Conservation (phyloP, 2,888 invertebrate species). For the Eudasyphora cyanicolor region DNA sequence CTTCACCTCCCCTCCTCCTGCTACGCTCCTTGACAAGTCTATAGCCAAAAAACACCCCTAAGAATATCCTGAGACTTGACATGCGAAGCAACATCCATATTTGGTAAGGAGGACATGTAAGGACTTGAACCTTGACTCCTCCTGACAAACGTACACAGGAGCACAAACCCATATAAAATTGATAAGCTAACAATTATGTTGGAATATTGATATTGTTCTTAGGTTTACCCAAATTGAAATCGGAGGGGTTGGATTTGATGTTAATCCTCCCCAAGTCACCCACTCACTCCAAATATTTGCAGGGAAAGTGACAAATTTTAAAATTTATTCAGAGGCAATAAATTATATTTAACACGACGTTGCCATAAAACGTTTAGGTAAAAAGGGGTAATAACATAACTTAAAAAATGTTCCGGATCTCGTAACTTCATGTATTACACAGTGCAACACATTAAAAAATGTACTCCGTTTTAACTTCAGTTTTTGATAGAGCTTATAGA, state of each 20-base stretch:
- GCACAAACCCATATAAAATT: conserved; percentile 31
- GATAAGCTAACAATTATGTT: conserved; percentile 52
- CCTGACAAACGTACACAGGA: neutral
- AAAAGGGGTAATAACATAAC: too few relatives aligned
- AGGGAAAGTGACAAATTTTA: neutral
- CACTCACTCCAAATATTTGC: neutral
- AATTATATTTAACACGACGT: conserved; percentile 58
- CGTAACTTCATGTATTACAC: too few relatives aligned
- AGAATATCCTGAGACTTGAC: neutral
- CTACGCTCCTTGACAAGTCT: neutral
- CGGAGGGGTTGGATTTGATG: neutral
- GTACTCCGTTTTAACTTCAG: too few relatives aligned
- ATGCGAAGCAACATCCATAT: neutral
- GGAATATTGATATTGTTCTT: conserved; percentile 10
- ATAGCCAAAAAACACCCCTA: neutral
- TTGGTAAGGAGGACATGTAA: neutral
- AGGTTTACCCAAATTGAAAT: neutral
- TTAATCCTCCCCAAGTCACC: neutral
- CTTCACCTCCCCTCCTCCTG: neutral
- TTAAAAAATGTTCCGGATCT: too few relatives aligned
- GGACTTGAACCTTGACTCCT: neutral
- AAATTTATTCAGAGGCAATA: conserved; percentile 50
- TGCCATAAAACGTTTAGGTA: too few relatives aligned
- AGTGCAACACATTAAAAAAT: too few relatives aligned
- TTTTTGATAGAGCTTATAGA: too few relatives aligned